Evolutionary conservation across 1,140 invertebrate species (phyloP).

Genomic region (Dinoponera quadriceps): DNA sequence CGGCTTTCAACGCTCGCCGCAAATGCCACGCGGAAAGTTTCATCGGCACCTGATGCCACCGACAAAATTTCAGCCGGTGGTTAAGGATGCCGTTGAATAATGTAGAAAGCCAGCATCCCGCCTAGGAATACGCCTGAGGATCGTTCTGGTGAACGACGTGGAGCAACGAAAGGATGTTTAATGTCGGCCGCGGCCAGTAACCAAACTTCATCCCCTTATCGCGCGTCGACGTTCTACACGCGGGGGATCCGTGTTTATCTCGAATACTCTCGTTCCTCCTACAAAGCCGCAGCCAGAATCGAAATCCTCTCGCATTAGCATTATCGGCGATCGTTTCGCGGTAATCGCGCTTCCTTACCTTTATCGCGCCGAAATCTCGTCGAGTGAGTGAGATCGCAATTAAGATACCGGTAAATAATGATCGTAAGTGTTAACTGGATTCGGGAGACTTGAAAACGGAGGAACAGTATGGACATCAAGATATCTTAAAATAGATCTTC

Average conservation of each 20-base stretch:
- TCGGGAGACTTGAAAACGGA: background rate
- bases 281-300: background rate
- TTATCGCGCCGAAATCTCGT: background rate
- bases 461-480: too few relatives aligned
- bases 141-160: conserved; percentile 14
- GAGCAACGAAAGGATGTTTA: conserved; percentile 59
- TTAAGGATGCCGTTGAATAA: conserved; percentile 79
- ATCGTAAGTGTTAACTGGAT: background rate
- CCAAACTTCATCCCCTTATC: conserved; percentile 64
- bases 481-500: background rate
- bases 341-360: background rate
- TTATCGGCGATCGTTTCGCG: conserved; percentile 10
- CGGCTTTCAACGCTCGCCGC: background rate
- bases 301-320: background rate
- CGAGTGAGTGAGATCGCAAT: background rate
- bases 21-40: conserved; percentile 44
- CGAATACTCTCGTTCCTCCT: background rate
- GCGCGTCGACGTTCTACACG: conserved; percentile 26
- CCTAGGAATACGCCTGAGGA: conserved; percentile 30
- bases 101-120: conserved; percentile 73
- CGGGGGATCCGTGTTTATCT: conserved; percentile 34
- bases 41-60: conserved; percentile 23
- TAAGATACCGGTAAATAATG: background rate
- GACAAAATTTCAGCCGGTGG: conserved; percentile 75
- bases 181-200: conserved; percentile 23